Percentiles rank a stretch among this genome's conserved stretches.
Evolutionary conservation across 2,888 invertebrate species (phyloP).

Genomic region (Tenthredo notha): DNA sequence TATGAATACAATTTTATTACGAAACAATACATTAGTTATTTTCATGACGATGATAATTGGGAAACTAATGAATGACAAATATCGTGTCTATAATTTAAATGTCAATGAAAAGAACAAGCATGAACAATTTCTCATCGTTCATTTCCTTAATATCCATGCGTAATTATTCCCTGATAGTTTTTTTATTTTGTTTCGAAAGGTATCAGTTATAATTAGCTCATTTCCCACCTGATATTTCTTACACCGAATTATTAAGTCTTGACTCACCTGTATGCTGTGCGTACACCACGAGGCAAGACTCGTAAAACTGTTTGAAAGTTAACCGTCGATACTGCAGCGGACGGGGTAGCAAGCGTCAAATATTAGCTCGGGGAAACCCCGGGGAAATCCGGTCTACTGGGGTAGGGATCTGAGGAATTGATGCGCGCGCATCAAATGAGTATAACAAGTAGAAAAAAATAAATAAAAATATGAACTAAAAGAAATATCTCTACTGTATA

Average conservation of each 20-base stretch:
- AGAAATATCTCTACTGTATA: background rate
- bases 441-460: background rate
- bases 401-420: conserved; percentile 33
- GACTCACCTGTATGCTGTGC: background rate
- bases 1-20: background rate
- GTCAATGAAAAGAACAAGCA: background rate
- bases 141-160: no score
- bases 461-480: background rate
- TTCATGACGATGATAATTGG: background rate
- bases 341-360: conserved; percentile 32
- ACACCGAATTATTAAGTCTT: background rate
- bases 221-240: background rate
- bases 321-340: conserved; percentile 12
- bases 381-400: background rate
- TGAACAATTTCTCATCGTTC: no score
- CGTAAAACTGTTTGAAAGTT: conserved; percentile 39
- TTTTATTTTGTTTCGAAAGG: no score
- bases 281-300: conserved; percentile 24
- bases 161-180: background rate
- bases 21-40: background rate
- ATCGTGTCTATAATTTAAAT: background rate
- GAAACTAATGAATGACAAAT: background rate
- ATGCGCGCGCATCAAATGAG: conserved; percentile 29
- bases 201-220: no score
- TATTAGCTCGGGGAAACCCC: conserved; percentile 26